Percentiles rank a stretch among this genome's conserved stretches.
Evolutionary conservation across 2,888 invertebrate species (phyloP).

Genomic region (Ypsolopha sequella): DNA sequence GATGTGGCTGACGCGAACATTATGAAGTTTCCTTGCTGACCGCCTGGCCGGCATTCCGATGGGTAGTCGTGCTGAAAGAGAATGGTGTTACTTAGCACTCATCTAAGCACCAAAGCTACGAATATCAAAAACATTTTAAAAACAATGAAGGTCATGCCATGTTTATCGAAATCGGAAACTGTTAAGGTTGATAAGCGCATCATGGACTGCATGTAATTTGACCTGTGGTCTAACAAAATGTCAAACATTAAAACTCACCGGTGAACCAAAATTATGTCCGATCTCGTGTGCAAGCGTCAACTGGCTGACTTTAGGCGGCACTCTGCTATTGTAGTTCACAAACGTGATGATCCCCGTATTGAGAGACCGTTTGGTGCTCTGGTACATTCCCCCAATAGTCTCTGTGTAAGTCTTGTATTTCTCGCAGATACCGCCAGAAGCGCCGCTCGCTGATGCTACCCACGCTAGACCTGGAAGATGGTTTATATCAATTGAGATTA

Average conservation of each 20-base stretch:
- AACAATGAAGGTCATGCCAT: too few relatives aligned
- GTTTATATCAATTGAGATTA: neutral
- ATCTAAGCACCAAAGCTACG: too few relatives aligned
- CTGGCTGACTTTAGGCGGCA: constrained; percentile 98
- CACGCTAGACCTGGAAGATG: constrained; percentile 86
- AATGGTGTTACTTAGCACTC: too few relatives aligned
- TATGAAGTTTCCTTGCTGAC: constrained; percentile 95
- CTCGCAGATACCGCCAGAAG: constrained; percentile 99
- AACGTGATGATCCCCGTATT: constrained; percentile 99
- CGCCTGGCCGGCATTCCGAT: constrained; percentile 90
- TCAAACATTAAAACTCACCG: constrained; percentile 71
- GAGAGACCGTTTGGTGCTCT: constrained; percentile 92
- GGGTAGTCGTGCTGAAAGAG: constrained; percentile 90
- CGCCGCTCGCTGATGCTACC: constrained; percentile 98
- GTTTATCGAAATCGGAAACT: too few relatives aligned
- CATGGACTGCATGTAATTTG: too few relatives aligned
- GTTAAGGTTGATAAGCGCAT: too few relatives aligned
- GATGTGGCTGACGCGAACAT: constrained; percentile 99
- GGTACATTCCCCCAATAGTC: constrained; percentile 93
- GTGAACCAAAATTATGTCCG: constrained; percentile 99
- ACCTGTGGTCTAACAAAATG: too few relatives aligned
- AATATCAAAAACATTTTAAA: too few relatives aligned
- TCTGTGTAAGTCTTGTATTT: constrained; percentile 97
- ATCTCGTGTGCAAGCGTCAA: constrained; percentile 98
- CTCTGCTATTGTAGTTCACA: constrained; percentile 97